These are phyloP conservation scores for Coluber constrictor DNA, from an alignment of 2,797 vertebrate genomes.

Conservation along the genomic window DNA sequence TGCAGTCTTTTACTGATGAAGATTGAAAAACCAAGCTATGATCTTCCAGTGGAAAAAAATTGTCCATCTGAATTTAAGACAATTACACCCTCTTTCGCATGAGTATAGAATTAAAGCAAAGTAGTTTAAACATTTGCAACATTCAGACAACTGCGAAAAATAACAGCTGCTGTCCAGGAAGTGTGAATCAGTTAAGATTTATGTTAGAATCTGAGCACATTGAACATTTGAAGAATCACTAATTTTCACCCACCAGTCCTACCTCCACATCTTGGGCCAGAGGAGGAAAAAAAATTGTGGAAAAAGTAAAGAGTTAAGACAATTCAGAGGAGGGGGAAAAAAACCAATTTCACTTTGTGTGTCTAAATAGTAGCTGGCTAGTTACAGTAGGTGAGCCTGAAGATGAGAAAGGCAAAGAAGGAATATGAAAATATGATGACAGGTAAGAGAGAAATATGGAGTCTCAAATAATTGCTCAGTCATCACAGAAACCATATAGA, in stretches of 20 bases:
- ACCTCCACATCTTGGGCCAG: neutral
- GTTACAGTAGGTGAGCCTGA: neutral
- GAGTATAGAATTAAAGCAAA: neutral
- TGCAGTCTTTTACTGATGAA: neutral
- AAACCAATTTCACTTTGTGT: neutral
- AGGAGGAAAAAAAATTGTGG: neutral
- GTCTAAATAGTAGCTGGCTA: neutral
- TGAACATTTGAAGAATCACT: neutral
- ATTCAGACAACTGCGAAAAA: neutral
- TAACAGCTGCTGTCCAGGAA: neutral
- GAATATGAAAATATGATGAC: neutral
- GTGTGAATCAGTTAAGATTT: neutral
- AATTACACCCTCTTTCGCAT: neutral
- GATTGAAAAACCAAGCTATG: neutral
- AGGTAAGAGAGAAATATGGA: neutral
- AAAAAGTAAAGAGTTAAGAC: neutral
- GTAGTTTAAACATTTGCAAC: neutral
- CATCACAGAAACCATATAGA: neutral
- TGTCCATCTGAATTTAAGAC: neutral
- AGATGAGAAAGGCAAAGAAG: neutral
- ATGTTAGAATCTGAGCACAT: neutral
- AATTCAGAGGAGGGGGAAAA: neutral
- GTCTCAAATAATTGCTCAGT: neutral
- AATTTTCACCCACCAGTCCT: neutral
- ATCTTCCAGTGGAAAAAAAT: neutral